A percentile compares a stretch with the other conserved stretches of the same genome.
These are phyloP conservation scores for Erpobdella octoculata DNA, from an alignment of 2,888 invertebrate genomes.

Conservation along the genomic window DNA sequence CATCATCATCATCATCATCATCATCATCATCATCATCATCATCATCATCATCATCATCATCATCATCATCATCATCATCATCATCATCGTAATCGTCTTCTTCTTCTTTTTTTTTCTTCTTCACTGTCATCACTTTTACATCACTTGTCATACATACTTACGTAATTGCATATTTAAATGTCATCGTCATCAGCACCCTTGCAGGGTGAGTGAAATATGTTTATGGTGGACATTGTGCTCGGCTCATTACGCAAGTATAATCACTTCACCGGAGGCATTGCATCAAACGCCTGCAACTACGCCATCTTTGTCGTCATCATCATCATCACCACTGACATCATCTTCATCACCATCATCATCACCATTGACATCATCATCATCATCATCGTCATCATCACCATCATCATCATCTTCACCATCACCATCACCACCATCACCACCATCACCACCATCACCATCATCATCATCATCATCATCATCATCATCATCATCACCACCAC, in stretches of 20 bases:
- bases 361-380: constrained; percentile 15
- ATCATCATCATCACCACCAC: constrained; percentile 18
- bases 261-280: too few species aligned
- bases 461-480: constrained; percentile 21
- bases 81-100: constrained; percentile 21
- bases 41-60: background rate
- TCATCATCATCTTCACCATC: constrained; percentile 19
- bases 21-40: constrained; percentile 12
- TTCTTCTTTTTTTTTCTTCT: constrained; percentile 11
- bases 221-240: too few species aligned
- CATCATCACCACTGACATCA: background rate
- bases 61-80: constrained; percentile 16
- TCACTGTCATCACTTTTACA: constrained; percentile 10
- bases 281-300: background rate
- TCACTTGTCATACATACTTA: too few species aligned
- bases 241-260: too few species aligned
- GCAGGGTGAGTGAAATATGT: too few species aligned
- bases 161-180: too few species aligned
- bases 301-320: background rate
- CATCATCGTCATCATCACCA: constrained; percentile 22
- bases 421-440: constrained; percentile 4
- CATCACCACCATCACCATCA: constrained; percentile 7
- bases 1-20: constrained; percentile 15
- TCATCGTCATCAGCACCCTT: too few species aligned
- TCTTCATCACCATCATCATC: background rate